Evolutionary conservation across 2,113 vertebrate genomes (phyloP).

Genomic region (Actinemys pallida): DNA sequence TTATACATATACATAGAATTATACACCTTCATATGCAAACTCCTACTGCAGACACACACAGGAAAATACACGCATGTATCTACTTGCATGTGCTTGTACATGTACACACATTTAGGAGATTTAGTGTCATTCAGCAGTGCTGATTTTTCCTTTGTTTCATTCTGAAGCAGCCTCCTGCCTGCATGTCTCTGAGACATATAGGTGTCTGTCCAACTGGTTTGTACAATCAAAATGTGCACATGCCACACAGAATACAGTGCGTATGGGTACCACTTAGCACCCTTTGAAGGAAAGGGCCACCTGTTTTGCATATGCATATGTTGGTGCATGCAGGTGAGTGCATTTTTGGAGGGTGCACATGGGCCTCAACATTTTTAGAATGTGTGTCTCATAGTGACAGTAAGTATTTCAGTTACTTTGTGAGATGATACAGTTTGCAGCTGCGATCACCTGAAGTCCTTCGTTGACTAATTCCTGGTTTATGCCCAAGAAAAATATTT

Average conservation of each 20-base stretch:
- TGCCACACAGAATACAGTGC: neutral
- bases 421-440: neutral
- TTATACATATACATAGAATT: neutral
- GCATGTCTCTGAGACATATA: neutral
- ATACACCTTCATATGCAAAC: accelerated
- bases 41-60: neutral
- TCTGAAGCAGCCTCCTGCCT: neutral
- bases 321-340: accelerated
- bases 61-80: accelerated
- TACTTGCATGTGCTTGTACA: accelerated
- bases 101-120: neutral
- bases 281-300: neutral
- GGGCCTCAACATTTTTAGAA: neutral
- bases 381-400: accelerated
- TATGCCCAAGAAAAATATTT: neutral
- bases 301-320: neutral
- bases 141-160: neutral
- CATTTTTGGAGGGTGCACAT: neutral
- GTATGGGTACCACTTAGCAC: neutral
- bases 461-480: neutral
- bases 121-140: neutral
- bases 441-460: neutral
- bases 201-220: neutral
- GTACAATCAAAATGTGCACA: neutral
- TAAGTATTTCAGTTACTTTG: neutral